These are phyloP conservation scores for Siphamia tubifer DNA, from an alignment of 2,113 vertebrate species.

Conservation along the genomic window DNA sequence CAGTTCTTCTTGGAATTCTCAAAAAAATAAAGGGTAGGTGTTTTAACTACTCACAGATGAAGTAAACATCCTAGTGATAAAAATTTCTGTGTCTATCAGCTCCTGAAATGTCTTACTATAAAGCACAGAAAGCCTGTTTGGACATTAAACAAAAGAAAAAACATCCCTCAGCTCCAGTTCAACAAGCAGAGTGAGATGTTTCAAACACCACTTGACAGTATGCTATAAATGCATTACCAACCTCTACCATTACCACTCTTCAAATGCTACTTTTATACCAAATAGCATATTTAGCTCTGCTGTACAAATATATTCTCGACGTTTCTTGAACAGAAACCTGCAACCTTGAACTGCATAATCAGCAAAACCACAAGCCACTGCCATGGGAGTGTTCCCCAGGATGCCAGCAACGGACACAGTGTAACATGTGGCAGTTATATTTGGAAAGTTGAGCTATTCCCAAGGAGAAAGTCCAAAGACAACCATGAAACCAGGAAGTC, in stretches of 20 bases:
- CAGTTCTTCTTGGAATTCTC: not conserved
- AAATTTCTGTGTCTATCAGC: not conserved
- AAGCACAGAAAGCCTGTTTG: not conserved
- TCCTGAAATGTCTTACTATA: not conserved
- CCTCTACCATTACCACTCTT: not conserved
- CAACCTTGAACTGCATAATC: constrained; percentile 56
- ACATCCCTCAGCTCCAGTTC: not conserved
- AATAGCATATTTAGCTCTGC: not conserved
- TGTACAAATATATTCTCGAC: constrained; percentile 25
- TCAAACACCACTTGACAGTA: not conserved
- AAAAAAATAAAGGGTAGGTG: not conserved
- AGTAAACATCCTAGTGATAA: constrained; percentile 14
- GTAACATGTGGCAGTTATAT: constrained; percentile 69
- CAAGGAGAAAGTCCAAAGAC: constrained; percentile 57
- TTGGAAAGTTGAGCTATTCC: constrained; percentile 70
- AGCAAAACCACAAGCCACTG: constrained; percentile 48
- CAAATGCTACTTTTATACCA: not conserved
- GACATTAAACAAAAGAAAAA: not conserved
- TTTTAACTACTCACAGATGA: constrained; percentile 14
- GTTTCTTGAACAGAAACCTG: constrained; percentile 18
- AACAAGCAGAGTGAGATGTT: not conserved
- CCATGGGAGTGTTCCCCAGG: constrained; percentile 62
- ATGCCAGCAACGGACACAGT: constrained; percentile 44
- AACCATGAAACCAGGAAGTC: constrained; percentile 61
- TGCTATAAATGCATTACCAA: not conserved